These are phyloP conservation scores for human (Homo sapiens) DNA, from an alignment of 2,113 vertebrate species.

Conservation along the genomic window GRCh38 chr3:122641001-122641500, in stretches of 20 bases:
- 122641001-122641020: background rate
- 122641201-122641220: background rate
- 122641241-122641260: background rate
- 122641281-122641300: background rate
- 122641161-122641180: background rate
- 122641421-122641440: background rate
- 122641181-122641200: background rate
- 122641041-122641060: background rate
- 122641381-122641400: background rate
- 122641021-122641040: background rate
- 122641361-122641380: background rate
- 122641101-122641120: background rate
- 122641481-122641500: too few species aligned
- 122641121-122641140: background rate
- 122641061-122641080: background rate
- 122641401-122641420: background rate
- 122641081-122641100: background rate
- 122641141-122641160: background rate
- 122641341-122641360: background rate
- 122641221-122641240: background rate
- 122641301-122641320: background rate
- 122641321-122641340: background rate
- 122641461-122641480: background rate
- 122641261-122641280: background rate
- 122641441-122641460: background rate